Percentiles rank a stretch among this genome's conserved stretches.
Evolutionary conservation across 2,888 invertebrate species (phyloP).

Genomic region (Mythimna ferrago): DNA sequence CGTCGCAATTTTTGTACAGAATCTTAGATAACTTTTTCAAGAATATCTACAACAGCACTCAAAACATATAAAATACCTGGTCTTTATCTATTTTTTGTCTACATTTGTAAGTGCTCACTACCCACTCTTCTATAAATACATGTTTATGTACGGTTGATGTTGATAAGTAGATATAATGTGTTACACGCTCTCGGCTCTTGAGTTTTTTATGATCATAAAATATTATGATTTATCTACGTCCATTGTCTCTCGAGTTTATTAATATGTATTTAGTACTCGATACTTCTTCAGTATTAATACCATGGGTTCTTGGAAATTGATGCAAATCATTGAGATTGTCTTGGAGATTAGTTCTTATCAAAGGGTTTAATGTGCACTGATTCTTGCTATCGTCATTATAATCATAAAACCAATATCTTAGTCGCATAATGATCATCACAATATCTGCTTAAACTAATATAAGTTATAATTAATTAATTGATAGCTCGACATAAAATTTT

Average conservation of each 20-base stretch:
- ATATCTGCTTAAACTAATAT: not conserved
- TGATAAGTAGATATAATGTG: not conserved
- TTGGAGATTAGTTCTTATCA: constrained; percentile 9
- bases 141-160: not conserved
- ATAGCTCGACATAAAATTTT: too few species aligned
- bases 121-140: not conserved
- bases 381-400: not conserved
- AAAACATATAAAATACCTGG: not conserved
- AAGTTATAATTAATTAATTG: too few species aligned
- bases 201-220: constrained; percentile 22
- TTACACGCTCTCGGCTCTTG: not conserved
- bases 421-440: not conserved
- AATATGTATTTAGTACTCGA: constrained; percentile 22
- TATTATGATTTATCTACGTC: constrained; percentile 19
- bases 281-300: constrained; percentile 27
- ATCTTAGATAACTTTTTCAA: not conserved
- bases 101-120: not conserved
- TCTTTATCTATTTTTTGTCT: not conserved
- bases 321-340: constrained; percentile 13
- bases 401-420: constrained; percentile 13
- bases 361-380: not conserved
- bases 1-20: not conserved
- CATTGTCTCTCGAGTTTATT: constrained; percentile 25
- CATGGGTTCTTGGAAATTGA: not conserved
- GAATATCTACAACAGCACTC: not conserved